Evolutionary conservation across 2,888 invertebrate genomes (phyloP), one percentile per base, ranked within the genome.

Genomic region (Nycteola revayana): DNA sequence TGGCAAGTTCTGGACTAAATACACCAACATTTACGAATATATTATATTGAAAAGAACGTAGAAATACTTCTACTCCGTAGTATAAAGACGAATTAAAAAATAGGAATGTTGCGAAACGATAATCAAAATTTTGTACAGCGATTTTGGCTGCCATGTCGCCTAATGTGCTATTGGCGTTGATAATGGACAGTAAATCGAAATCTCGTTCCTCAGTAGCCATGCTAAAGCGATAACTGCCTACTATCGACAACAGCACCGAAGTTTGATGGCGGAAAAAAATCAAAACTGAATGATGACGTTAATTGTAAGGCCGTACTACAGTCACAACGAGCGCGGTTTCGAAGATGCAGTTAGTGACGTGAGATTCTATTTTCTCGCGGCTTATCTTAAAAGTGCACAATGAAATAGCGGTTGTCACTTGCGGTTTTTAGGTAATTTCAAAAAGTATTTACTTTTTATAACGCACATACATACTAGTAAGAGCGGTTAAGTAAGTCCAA

Each of bases 41-140:
- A 30, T 62, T 65, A 32, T 75, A 73, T 25, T 52, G 42, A 32
- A 76, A 86, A 1, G 53, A 38, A 11, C 49, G 50, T 10, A 80
- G 32, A 49, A 85, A 83, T 7, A 55, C 32, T 30, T 75, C 68
- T 0, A 75, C 51, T 4, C 75, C 72, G 28, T 52, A 63, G 9
- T 58, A 37, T 1, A 75, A 14, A 1, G 67, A 63, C 0, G 78
- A 57, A 52, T 80, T 83, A 25, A 74, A 71, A n/a, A 78, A 42
- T 9, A 84, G 55, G 11, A 82, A 55, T 1, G 84, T 79, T 0
- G 67, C 58, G 40, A 70, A 75, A 2, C 66, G 66, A 70, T 72
- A 75, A 30, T 75, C 58, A 32, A 82, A 86, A 54, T 80, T 75
- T 24, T 69, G 50, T 1, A 64, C 33, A 1, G 84, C 83, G 21